Evolutionary conservation across 2,797 vertebrate genomes (phyloP), one percentile per base, ranked within the genome.

Genomic region (Propithecus perrieri): DNA sequence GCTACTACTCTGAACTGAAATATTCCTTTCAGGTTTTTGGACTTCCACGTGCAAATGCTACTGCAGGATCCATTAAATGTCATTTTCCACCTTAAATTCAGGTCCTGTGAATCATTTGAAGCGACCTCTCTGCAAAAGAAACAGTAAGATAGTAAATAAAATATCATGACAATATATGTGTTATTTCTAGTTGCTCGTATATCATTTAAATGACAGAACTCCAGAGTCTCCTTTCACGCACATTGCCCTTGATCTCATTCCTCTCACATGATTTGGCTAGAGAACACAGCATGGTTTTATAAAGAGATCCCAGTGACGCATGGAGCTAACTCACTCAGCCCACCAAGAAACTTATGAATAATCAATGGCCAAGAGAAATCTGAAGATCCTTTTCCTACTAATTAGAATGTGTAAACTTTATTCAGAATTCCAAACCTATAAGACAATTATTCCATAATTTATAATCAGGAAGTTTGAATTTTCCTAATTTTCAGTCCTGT

Each of bases 1-100:
- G 99, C 98, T 96, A 97, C 97, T 46, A 65, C 98, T 98, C 98
- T 98, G 78, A 99, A 98, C 63, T 98, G 98, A 89, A 98, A 99
- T 76, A 96, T 97, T 98, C 98, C 99, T 95, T 97, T 96, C 80
- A 98, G 78, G 72, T 94, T 96, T 96, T 98, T 89, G 53, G 98
- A 93, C 20, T 97, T 98, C 99, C 99, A 99, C 2, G 35, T 97
- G 95, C 99, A 99, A 97, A 98, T 89, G 78, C 93, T 97, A 91
- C 22, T 72, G 92, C 99, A 99, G 65, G 98, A 98, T 20, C 98
- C 98, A 22, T 99, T 99, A 97, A 98, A 98, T 96, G 96, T 98
- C 95, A 98, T 78, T 65, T 97, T 72, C 98, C 98, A 98, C 3
- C 0, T 61, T 95, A 94, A 94, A 94, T 97, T 71, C 17, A 83